Conservation (phyloP, 1,140 invertebrate genomes). For the Branchinecta lynchi region DNA sequence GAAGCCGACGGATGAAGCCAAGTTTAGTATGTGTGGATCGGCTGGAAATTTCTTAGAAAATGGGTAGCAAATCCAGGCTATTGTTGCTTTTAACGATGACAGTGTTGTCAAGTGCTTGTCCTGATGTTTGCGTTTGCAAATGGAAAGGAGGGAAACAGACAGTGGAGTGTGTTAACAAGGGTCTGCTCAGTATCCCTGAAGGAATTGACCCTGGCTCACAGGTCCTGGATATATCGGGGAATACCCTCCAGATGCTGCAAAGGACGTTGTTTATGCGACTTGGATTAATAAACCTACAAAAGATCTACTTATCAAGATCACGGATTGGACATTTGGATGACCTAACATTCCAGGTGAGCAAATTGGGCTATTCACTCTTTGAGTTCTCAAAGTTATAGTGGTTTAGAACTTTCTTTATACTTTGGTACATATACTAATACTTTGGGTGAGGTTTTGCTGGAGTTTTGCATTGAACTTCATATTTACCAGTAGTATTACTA, state of each 20-base stretch:
- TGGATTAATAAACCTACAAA: slow-evolving; percentile 67
- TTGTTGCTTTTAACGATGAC: background rate
- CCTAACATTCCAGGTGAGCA: slow-evolving; percentile 43
- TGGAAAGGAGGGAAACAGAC: slow-evolving; percentile 83
- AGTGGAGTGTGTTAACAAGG: slow-evolving; percentile 63
- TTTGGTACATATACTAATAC: no score
- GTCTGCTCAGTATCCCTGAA: slow-evolving; percentile 53
- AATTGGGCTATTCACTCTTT: no score
- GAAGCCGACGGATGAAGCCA: background rate
- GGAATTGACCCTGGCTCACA: slow-evolving; percentile 73
- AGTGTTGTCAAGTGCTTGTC: slow-evolving; percentile 39
- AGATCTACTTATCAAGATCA: slow-evolving; percentile 60
- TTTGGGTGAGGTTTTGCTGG: no score
- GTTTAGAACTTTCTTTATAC: no score
- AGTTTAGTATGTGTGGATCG: background rate
- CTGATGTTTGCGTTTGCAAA: slow-evolving; percentile 59
- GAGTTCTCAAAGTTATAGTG: no score
- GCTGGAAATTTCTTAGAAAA: background rate
- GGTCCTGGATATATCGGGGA: slow-evolving; percentile 66
- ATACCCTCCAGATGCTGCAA: slow-evolving; percentile 55
- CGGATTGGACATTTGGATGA: slow-evolving; percentile 56
- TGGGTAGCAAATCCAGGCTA: background rate
- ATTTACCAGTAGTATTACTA: no score
- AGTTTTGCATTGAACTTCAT: no score
- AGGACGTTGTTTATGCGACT: slow-evolving; percentile 57